phyloP scores from a whole-genome alignment of 2,888 invertebrate genomes.

The Clivina fossor region DNA sequence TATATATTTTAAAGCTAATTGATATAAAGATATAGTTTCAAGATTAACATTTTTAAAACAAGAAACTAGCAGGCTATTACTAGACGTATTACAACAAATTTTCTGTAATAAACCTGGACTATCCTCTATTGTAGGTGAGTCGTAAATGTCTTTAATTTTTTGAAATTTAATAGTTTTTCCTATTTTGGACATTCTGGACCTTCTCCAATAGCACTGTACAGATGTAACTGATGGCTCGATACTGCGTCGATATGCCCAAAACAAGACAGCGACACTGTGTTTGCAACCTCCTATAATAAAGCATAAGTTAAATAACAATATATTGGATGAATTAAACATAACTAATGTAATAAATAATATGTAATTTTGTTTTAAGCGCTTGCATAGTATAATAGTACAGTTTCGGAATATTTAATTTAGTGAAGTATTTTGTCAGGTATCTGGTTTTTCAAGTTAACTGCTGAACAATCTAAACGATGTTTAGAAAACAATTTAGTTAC shows the following conservation, averaged over 20 bases:
- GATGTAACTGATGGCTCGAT: background rate
- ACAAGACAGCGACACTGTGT: background rate
- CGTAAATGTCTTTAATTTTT: slow-evolving; percentile 1
- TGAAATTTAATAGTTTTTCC: too few species aligned
- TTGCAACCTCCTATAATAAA: background rate
- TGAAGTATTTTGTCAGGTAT: too few species aligned
- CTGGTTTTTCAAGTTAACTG: too few species aligned
- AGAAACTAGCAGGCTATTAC: background rate
- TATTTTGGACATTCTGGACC: too few species aligned
- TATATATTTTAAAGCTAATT: background rate
- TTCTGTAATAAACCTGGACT: background rate
- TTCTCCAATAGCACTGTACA: background rate
- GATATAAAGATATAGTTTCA: background rate
- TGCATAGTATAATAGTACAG: too few species aligned
- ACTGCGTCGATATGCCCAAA: background rate
- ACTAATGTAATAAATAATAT: too few species aligned
- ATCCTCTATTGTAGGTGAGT: background rate
- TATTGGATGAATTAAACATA: too few species aligned
- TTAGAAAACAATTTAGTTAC: too few species aligned
- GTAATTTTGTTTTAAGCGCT: too few species aligned
- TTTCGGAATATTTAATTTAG: too few species aligned
- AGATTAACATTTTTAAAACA: background rate
- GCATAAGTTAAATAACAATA: too few species aligned
- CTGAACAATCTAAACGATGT: too few species aligned
- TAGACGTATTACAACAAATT: background rate